These are phyloP conservation scores for Drosophila testacea DNA, from an alignment of 2,888 invertebrate species.

Conservation along the genomic window DNA sequence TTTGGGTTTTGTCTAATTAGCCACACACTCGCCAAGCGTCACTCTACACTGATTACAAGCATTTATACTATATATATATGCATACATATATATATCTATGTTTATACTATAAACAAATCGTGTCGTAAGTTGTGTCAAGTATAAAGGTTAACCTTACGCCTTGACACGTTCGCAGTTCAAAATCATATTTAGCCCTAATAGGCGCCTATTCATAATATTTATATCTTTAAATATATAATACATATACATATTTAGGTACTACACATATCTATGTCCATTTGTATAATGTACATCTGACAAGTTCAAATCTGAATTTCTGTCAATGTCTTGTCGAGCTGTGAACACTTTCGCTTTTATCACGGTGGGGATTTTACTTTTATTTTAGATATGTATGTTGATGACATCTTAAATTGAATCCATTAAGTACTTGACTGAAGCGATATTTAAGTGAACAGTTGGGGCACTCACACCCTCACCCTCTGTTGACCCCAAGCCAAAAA, in stretches of 20 bases:
- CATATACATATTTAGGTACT: background rate
- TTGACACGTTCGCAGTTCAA: conserved; percentile 8
- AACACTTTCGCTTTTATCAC: conserved; percentile 65
- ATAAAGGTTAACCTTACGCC: conserved; percentile 5
- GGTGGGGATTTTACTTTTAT: conserved; percentile 43
- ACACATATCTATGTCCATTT: background rate
- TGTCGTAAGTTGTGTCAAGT: background rate
- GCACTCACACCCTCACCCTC: conserved; percentile 25
- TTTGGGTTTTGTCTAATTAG: conserved; percentile 62
- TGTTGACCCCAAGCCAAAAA: conserved; percentile 16
- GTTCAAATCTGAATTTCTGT: conserved; percentile 28
- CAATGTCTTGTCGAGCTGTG: conserved; percentile 34
- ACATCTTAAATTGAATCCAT: conserved; percentile 68
- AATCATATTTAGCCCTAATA: conserved; percentile 8
- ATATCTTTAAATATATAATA: background rate
- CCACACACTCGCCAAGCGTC: conserved; percentile 23
- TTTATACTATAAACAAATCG: background rate
- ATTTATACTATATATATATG: background rate
- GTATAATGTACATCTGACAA: conserved; percentile 3
- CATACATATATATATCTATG: background rate
- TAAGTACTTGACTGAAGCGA: conserved; percentile 70
- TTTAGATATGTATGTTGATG: conserved; percentile 21
- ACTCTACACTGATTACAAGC: conserved; percentile 1
- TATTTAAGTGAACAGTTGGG: conserved; percentile 37
- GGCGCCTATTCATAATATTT: background rate